Percentiles rank a stretch among this genome's conserved stretches.
phyloP scores from a whole-genome alignment of 2,888 invertebrate species.

The Eugnorisma glareosa region DNA sequence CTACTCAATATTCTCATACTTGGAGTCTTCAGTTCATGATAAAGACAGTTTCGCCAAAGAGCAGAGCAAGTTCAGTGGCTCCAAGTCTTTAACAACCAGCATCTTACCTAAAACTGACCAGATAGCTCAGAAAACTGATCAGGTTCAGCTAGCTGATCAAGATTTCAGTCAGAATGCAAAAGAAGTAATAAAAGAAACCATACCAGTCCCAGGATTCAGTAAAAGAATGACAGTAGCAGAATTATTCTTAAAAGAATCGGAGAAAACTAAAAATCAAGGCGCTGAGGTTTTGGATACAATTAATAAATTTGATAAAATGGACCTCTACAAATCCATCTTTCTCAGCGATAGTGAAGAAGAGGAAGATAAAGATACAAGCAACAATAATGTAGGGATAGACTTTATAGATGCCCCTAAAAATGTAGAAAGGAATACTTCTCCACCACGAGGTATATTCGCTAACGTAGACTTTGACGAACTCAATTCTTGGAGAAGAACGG shows the following conservation, averaged over 20 bases:
- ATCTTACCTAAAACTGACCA: conserved; percentile 47
- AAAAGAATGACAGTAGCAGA: conserved; percentile 88
- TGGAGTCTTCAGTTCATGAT: conserved; percentile 91
- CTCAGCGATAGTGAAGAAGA: conserved; percentile 94
- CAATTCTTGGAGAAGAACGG: conserved; percentile 84
- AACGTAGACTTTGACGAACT: conserved; percentile 92
- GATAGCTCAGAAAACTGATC: conserved; percentile 19
- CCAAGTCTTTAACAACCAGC: conserved; percentile 76
- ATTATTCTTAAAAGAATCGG: conserved; percentile 86
- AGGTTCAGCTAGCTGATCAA: neutral
- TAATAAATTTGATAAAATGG: conserved; percentile 90
- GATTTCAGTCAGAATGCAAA: neutral
- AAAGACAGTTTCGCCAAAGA: conserved; percentile 90
- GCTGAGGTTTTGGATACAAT: conserved; percentile 83
- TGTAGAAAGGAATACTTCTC: conserved; percentile 92
- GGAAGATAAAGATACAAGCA: conserved; percentile 41
- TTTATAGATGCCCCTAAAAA: conserved; percentile 88
- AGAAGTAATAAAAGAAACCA: conserved; percentile 12
- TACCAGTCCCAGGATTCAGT: conserved; percentile 62
- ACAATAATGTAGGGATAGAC: conserved; percentile 62
- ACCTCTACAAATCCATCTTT: conserved; percentile 97
- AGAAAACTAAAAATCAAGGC: conserved; percentile 77
- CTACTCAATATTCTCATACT: conserved; percentile 94
- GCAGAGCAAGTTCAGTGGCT: conserved; percentile 85
- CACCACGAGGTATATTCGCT: conserved; percentile 93